A percentile compares a stretch with the other conserved stretches of the same genome.
These are phyloP conservation scores for Danio aesculapii DNA, from an alignment of 2,797 vertebrate species.

Conservation along the genomic window DNA sequence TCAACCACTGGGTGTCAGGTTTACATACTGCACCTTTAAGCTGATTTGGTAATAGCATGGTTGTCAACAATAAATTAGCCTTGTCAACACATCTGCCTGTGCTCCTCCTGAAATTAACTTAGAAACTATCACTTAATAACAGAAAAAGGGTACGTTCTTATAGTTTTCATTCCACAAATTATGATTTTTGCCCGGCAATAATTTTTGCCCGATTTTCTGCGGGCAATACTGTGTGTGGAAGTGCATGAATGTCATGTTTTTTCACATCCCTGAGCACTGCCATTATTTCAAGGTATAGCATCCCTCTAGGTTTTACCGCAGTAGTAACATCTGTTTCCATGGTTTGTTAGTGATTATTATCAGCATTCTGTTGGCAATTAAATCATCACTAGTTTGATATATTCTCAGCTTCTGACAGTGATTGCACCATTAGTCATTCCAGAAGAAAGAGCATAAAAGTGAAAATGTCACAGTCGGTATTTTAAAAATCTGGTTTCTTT, in stretches of 20 bases:
- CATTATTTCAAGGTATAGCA: not conserved
- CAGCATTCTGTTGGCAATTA: not conserved
- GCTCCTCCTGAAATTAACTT: no score
- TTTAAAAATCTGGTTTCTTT: not conserved
- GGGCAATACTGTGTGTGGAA: no score
- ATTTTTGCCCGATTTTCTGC: no score
- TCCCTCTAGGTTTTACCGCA: not conserved
- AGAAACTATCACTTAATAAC: no score
- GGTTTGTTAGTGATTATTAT: not conserved
- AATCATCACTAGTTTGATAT: not conserved
- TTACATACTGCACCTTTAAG: no score
- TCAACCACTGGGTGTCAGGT: no score
- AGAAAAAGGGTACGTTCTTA: no score
- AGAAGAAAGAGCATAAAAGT: not conserved
- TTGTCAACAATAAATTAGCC: no score
- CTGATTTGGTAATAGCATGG: no score
- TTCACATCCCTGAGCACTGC: not conserved
- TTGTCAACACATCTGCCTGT: no score
- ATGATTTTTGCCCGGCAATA: no score
- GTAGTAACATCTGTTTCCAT: not conserved
- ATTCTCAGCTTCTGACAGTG: not conserved
- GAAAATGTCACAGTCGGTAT: not conserved
- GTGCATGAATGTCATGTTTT: not conserved
- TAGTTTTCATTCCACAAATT: no score
- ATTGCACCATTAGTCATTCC: not conserved